A percentile compares a stretch with the other conserved stretches of the same genome.
These are phyloP conservation scores for Panulirus ornatus DNA, from an alignment of 1,140 invertebrate species.

Conservation along the genomic window DNA sequence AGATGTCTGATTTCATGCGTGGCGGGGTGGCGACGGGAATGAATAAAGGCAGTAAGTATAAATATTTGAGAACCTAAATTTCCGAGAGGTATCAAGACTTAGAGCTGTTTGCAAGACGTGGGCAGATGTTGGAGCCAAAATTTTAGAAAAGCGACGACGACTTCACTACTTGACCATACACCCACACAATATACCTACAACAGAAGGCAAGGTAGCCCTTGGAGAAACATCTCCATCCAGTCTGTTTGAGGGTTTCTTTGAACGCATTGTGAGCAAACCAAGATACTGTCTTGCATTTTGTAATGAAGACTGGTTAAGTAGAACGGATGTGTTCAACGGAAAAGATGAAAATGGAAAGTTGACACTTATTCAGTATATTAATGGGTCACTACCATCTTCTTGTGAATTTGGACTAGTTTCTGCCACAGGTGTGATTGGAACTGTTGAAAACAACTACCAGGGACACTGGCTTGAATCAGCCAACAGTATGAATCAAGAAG, in stretches of 20 bases:
- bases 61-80: slow-evolving; percentile 63
- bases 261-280: slow-evolving; percentile 56
- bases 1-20: too few species aligned
- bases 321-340: slow-evolving; percentile 33
- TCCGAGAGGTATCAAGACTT: slow-evolving; percentile 40
- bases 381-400: slow-evolving; percentile 5
- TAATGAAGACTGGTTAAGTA: slow-evolving; percentile 49
- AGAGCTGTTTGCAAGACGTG: slow-evolving; percentile 45
- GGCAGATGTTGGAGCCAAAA: slow-evolving; percentile 61
- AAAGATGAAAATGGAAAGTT: slow-evolving; percentile 19
- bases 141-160: slow-evolving; percentile 36
- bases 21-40: too few species aligned
- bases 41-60: too few species aligned
- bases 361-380: slow-evolving; percentile 31
- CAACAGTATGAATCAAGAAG: slow-evolving; percentile 39
- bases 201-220: slow-evolving; percentile 53
- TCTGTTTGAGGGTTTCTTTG: slow-evolving; percentile 55
- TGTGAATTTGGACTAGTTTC: slow-evolving; percentile 49
- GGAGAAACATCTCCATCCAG: slow-evolving; percentile 12
- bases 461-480: slow-evolving; percentile 49
- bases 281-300: slow-evolving; percentile 61
- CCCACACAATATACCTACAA: slow-evolving; percentile 47
- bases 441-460: slow-evolving; percentile 44
- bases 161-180: slow-evolving; percentile 60
- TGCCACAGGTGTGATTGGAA: slow-evolving; percentile 47